These are phyloP conservation scores for Homarus americanus DNA, from an alignment of 1,140 invertebrate genomes.

Conservation along the genomic window DNA sequence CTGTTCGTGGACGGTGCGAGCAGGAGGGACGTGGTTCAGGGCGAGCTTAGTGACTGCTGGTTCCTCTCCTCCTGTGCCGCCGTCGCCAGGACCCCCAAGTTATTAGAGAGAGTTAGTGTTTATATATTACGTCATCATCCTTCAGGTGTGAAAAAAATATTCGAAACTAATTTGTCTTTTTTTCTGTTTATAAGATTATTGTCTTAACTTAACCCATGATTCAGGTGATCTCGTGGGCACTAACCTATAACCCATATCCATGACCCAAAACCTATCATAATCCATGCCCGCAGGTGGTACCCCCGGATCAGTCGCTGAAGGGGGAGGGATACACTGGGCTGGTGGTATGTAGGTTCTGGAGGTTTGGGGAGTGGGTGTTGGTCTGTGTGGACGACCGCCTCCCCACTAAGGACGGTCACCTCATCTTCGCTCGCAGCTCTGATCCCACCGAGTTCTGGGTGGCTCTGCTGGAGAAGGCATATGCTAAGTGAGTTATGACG, in stretches of 20 bases:
- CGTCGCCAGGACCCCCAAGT: conserved; percentile 78
- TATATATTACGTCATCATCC: background rate
- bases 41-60: conserved; percentile 81
- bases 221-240: too few relatives aligned
- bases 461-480: conserved; percentile 80
- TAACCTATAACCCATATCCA: too few relatives aligned
- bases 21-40: conserved; percentile 83
- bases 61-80: conserved; percentile 80
- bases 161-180: too few relatives aligned
- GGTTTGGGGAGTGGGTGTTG: conserved; percentile 79
- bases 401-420: conserved; percentile 78
- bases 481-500: conserved; percentile 69
- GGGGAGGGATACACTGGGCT: conserved; percentile 78
- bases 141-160: too few relatives aligned
- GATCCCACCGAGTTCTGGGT: conserved; percentile 80
- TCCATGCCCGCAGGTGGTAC: conserved; percentile 78
- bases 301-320: conserved; percentile 76
- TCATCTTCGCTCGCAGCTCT: conserved; percentile 78
- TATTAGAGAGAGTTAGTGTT: conserved; percentile 78
- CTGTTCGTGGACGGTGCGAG: conserved; percentile 81
- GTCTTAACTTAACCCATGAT: too few relatives aligned
- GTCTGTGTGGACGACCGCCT: conserved; percentile 80
- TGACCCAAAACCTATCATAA: too few relatives aligned
- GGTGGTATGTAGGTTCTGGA: conserved; percentile 80
- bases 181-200: too few relatives aligned